phyloP scores from a whole-genome alignment of 1,140 invertebrate genomes.

The Lamellibrachia luymesi region DNA sequence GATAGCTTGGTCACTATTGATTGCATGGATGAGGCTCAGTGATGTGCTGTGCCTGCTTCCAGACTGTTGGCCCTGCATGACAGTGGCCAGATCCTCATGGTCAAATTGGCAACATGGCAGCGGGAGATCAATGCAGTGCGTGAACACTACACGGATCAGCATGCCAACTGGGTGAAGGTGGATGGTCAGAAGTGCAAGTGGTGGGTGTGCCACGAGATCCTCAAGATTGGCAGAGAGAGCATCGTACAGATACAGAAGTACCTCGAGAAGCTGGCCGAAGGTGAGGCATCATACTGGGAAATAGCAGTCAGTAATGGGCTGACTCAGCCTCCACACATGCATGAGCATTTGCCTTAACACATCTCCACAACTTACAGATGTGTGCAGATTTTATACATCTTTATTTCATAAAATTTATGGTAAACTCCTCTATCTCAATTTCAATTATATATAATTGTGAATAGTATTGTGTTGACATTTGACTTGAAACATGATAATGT shows the following conservation, averaged over 20 bases:
- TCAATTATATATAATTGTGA: no score
- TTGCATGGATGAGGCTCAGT: not conserved
- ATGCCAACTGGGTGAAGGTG: constrained; percentile 48
- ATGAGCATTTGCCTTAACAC: no score
- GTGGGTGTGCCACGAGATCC: constrained; percentile 51
- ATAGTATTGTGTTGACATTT: no score
- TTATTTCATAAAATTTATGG: no score
- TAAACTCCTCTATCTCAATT: no score
- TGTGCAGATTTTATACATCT: no score
- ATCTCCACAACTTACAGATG: no score
- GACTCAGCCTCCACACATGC: no score
- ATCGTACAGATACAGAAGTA: constrained; percentile 53
- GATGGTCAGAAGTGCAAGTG: constrained; percentile 52
- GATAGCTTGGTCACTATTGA: not conserved
- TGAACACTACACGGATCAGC: constrained; percentile 52
- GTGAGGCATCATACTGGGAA: constrained; percentile 31
- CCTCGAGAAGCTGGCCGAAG: constrained; percentile 46
- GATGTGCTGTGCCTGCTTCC: constrained; percentile 19
- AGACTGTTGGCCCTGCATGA: constrained; percentile 49
- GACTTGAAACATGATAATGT: no score
- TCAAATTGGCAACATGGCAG: constrained; percentile 47
- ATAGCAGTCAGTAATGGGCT: not conserved
- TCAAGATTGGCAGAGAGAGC: constrained; percentile 39
- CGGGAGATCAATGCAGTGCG: constrained; percentile 41
- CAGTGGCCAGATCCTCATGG: constrained; percentile 51